phyloP scores from a whole-genome alignment of 2,888 invertebrate genomes.

The Bombylius discolor region DNA sequence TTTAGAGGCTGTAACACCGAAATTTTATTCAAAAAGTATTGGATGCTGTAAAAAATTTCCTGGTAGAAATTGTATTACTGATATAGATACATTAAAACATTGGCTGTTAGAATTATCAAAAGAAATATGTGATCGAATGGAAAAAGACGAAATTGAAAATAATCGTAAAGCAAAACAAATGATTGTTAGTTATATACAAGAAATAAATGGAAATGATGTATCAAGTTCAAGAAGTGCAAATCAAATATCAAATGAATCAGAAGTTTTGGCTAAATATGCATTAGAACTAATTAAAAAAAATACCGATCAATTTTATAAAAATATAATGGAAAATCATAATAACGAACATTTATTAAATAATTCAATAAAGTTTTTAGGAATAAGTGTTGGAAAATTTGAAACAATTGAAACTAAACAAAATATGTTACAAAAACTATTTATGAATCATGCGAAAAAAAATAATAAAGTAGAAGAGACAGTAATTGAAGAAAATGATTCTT shows the following conservation, averaged over 20 bases:
- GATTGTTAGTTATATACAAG: slow-evolving; percentile 56
- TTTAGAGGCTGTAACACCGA: slow-evolving; percentile 69
- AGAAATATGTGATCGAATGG: slow-evolving; percentile 73
- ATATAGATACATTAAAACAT: slow-evolving; percentile 51
- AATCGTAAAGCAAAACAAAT: slow-evolving; percentile 64
- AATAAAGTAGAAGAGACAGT: slow-evolving; percentile 2
- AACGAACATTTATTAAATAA: slow-evolving; percentile 31
- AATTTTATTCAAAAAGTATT: slow-evolving; percentile 82
- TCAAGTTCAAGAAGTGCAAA: slow-evolving; percentile 52
- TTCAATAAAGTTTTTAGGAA: slow-evolving; percentile 54
- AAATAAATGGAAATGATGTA: slow-evolving; percentile 42
- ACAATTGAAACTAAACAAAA: slow-evolving; percentile 41
- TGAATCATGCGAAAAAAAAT: slow-evolving; percentile 29
- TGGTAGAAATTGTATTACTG: slow-evolving; percentile 60
- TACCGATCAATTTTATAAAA: slow-evolving; percentile 30
- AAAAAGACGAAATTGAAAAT: slow-evolving; percentile 67
- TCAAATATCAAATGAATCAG: slow-evolving; percentile 49
- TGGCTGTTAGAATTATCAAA: slow-evolving; percentile 71
- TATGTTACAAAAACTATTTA: slow-evolving; percentile 47
- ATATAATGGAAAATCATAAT: slow-evolving; percentile 16
- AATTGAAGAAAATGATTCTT: not conserved
- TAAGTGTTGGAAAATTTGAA: slow-evolving; percentile 71
- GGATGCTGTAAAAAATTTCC: slow-evolving; percentile 92
- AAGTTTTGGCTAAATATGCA: slow-evolving; percentile 51
- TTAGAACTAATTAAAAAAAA: slow-evolving; percentile 54